phyloP scores from a whole-genome alignment of 92 coral and sea anemone genomes.

The Epizoanthus fatuus region DNA sequence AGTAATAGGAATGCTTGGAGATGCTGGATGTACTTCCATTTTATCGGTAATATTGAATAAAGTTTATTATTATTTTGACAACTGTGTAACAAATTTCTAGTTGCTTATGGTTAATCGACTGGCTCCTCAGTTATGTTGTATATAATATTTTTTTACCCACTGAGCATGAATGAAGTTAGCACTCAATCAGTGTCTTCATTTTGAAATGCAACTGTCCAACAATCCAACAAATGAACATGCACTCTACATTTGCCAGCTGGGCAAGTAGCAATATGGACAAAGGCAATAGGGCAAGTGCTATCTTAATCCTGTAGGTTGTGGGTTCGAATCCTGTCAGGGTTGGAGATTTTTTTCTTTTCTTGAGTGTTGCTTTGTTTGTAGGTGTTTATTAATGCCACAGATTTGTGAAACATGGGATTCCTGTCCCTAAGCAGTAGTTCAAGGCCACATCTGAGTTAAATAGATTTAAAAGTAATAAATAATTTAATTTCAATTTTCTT shows the following conservation, averaged over 20 bases:
- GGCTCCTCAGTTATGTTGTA: background rate
- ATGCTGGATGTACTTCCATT: constrained; percentile 52
- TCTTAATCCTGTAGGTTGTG: too few relatives aligned
- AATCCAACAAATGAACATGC: too few relatives aligned
- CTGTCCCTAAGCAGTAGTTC: too few relatives aligned
- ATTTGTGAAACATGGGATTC: background rate
- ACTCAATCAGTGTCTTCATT: too few relatives aligned
- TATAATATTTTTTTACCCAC: background rate
- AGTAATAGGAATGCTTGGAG: constrained; percentile 34
- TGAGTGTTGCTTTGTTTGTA: background rate
- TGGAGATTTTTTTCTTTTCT: background rate
- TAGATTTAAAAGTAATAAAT: constrained; percentile 1
- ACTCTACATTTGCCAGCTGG: too few relatives aligned
- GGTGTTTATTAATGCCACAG: background rate
- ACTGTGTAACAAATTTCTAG: background rate
- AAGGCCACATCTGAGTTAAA: background rate
- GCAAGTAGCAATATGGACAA: too few relatives aligned
- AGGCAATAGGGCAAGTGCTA: too few relatives aligned
- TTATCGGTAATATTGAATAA: constrained; percentile 30
- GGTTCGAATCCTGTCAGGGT: too few relatives aligned
- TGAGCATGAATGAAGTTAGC: too few relatives aligned
- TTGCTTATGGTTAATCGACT: too few relatives aligned
- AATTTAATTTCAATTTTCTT: constrained; percentile 1
- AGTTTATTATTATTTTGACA: background rate
- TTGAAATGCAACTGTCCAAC: background rate